Evolutionary conservation across 1,140 invertebrate species (phyloP).

Genomic region (Pseudomyrmex concolor): DNA sequence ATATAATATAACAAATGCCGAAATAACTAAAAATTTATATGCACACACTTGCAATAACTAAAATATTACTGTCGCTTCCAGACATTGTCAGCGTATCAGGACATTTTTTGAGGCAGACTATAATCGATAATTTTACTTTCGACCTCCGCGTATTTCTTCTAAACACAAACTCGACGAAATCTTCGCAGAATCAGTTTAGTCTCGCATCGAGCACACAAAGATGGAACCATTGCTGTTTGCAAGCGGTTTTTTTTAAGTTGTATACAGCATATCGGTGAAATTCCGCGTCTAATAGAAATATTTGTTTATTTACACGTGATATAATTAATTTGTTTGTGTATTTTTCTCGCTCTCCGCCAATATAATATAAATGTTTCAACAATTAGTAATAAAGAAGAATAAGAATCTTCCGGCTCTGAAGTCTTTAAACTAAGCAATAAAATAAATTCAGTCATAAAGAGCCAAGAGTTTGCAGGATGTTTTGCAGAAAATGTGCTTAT

Average conservation of each 20-base stretch:
- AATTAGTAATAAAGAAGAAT: too few relatives aligned
- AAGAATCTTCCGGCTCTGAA: too few relatives aligned
- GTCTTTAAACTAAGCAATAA: too few relatives aligned
- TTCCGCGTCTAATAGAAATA: neutral
- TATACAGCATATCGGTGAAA: neutral
- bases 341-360: too few relatives aligned
- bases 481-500: too few relatives aligned
- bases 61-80: neutral
- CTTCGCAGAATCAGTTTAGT: slow-evolving; percentile 33
- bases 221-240: slow-evolving; percentile 21
- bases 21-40: slow-evolving; percentile 4
- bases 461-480: too few relatives aligned
- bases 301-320: neutral
- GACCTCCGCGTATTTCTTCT: slow-evolving; percentile 20
- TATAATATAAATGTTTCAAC: too few relatives aligned
- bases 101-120: neutral
- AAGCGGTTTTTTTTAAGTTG: neutral
- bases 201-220: neutral
- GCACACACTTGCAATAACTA: too few relatives aligned
- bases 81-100: neutral
- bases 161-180: slow-evolving; percentile 28
- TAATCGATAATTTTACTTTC: slow-evolving; percentile 51
- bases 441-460: too few relatives aligned
- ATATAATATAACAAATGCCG: neutral
- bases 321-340: too few relatives aligned